Evolutionary conservation across 2,888 invertebrate species (phyloP).

Genomic region (Eupeodes latifasciatus): DNA sequence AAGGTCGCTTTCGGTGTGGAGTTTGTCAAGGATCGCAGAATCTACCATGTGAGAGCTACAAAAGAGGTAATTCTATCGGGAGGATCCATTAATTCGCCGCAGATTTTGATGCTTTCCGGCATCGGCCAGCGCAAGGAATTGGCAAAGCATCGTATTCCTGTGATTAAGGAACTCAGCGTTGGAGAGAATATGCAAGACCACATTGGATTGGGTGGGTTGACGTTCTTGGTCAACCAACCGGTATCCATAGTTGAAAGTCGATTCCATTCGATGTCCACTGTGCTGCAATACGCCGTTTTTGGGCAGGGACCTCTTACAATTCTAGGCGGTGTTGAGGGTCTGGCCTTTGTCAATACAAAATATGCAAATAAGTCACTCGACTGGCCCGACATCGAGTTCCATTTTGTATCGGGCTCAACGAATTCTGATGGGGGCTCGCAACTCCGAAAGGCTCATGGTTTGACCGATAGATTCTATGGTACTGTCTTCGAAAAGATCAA

Average conservation of each 20-base stretch:
- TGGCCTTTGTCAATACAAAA: constrained; percentile 95
- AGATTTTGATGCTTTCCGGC: constrained; percentile 96
- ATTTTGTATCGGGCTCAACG: constrained; percentile 94
- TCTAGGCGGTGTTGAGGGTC: constrained; percentile 94
- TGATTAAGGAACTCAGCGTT: constrained; percentile 92
- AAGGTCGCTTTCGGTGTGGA: constrained; percentile 93
- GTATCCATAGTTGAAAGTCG: constrained; percentile 92
- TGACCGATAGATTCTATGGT: constrained; percentile 90
- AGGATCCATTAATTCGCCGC: constrained; percentile 96
- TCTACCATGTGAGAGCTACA: constrained; percentile 90
- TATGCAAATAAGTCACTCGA: constrained; percentile 91
- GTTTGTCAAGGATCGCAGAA: constrained; percentile 89
- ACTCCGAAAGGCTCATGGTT: constrained; percentile 91
- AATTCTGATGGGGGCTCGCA: constrained; percentile 94
- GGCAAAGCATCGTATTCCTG: constrained; percentile 89
- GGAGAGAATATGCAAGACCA: constrained; percentile 96
- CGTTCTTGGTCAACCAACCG: constrained; percentile 91
- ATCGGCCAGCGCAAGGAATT: constrained; percentile 91
- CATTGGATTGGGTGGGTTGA: constrained; percentile 92
- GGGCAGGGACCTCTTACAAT: constrained; percentile 94
- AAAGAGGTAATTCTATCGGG: constrained; percentile 96
- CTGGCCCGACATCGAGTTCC: constrained; percentile 95
- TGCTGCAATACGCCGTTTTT: constrained; percentile 93
- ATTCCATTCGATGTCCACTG: constrained; percentile 90
- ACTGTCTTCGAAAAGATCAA: constrained; percentile 90